Base-by-base conservation (phyloP, 2,797 vertebrate species). In the Oryzias sinensis region DNA sequence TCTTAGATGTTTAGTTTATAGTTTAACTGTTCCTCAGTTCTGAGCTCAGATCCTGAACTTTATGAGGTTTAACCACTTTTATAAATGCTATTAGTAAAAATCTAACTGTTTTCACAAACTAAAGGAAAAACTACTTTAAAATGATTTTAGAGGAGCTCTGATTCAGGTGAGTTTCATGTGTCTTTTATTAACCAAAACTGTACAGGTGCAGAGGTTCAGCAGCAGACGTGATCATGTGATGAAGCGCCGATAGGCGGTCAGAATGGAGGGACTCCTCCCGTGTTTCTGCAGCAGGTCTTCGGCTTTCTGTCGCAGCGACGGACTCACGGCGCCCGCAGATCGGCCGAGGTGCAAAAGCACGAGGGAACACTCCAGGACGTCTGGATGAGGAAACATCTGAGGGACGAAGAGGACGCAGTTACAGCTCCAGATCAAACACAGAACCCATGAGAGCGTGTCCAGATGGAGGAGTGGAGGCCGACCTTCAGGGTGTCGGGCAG, bases 301-400 rank as follows among this genome's bases (percentile, higher is more conserved):
- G 4, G 95, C 94, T 42, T 76, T 55, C 0, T 79, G 53, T 2
- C 54, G 85, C 14, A 94, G 67, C 5, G 85, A 70, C 2, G 72
- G 79, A 0, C 87, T 69, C 41, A 93, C 37, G 0, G 9, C 37
- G 1, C 77, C 56, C 0, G 80, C 84, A 9, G 75, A 85, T 27
- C 71, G 48, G 17, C 77, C 59, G 0, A 93, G 43, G 77, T 93
- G 89, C 22, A 97, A 91, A 5, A 98, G 72, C 2, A 98, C 85
- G 2, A 98, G 91, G 66, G 95, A 97, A 74, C 95, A 95, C 52
- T 99, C 97, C 8, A 94, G 49, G 2, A 99, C 96, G 0, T 98
- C 94, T 0, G 97, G 97, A 68, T 90, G 96, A 0, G 93, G 90
- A 77, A 81, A 94, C 62, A 70, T 80, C 97, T 99, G 82, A 5